These are phyloP conservation scores for Thomomys bottae DNA, from an alignment of 2,113 vertebrate species.

Conservation along the genomic window DNA sequence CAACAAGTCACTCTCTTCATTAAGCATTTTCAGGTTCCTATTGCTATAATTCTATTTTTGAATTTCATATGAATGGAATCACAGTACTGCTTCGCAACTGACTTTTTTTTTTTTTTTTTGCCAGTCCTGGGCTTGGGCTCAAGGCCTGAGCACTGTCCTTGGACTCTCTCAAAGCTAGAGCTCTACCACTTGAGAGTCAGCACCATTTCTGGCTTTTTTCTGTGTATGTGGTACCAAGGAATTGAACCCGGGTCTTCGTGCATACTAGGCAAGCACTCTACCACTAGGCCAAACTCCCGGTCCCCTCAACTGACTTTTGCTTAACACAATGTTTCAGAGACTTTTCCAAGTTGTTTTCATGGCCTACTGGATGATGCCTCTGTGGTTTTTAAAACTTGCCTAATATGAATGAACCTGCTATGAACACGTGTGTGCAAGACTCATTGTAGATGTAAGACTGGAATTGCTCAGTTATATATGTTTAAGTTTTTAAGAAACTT, in stretches of 20 bases:
- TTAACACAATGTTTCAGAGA: not conserved
- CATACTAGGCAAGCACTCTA: too few species aligned
- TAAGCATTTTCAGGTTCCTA: not conserved
- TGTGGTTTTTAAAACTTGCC: not conserved
- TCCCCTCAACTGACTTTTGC: too few species aligned
- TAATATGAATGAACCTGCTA: not conserved
- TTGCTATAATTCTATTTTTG: not conserved
- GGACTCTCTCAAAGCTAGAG: too few species aligned
- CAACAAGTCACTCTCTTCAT: not conserved
- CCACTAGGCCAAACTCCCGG: too few species aligned
- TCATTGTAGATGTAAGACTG: not conserved
- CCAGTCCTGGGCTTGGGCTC: too few species aligned
- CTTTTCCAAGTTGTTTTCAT: not conserved
- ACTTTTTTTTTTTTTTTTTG: too few species aligned
- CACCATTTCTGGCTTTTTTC: too few species aligned
- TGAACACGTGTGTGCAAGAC: not conserved
- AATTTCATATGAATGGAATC: conserved; percentile 14
- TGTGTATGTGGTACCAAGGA: too few species aligned
- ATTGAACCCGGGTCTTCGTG: too few species aligned
- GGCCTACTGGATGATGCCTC: too few species aligned
- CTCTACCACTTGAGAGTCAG: too few species aligned
- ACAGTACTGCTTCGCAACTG: not conserved
- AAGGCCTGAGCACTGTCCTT: too few species aligned
- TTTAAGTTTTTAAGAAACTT: conserved; percentile 19
- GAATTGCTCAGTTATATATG: not conserved